These are phyloP conservation scores for Subanguina moxae DNA, from an alignment of 1,140 invertebrate species.

Conservation along the genomic window DNA sequence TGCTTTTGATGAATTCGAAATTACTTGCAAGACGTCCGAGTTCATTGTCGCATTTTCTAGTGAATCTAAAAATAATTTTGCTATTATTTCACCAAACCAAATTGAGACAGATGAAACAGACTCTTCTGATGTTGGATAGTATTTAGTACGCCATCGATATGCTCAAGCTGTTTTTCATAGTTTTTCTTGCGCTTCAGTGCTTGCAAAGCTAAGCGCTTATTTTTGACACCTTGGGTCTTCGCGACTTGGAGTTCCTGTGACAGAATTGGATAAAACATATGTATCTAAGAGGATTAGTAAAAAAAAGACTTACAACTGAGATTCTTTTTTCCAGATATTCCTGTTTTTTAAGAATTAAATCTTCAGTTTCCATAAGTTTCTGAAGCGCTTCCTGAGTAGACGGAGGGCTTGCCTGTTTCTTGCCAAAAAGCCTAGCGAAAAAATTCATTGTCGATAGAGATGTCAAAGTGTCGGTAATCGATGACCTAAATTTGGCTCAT, in stretches of 20 bases:
- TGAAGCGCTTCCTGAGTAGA: constrained; percentile 94
- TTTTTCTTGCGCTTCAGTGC: constrained; percentile 96
- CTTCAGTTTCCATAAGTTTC: constrained; percentile 89
- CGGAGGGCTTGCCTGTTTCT: constrained; percentile 77
- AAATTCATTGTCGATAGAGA: no score
- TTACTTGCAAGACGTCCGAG: constrained; percentile 90
- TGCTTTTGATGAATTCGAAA: constrained; percentile 87
- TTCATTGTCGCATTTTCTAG: constrained; percentile 95
- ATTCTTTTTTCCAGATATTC: constrained; percentile 95
- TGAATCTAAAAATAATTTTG: no score
- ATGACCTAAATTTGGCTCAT: no score
- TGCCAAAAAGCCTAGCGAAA: constrained; percentile 59
- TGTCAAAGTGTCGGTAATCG: no score
- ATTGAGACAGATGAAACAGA: no score
- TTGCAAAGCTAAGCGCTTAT: constrained; percentile 94
- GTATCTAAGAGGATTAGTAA: background rate
- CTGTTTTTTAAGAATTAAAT: constrained; percentile 96
- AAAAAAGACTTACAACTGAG: constrained; percentile 63
- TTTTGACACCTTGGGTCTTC: constrained; percentile 88
- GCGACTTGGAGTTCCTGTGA: constrained; percentile 73
- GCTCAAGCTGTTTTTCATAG: constrained; percentile 88
- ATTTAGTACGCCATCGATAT: constrained; percentile 96
- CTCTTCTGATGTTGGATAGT: constrained; percentile 96
- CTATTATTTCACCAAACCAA: no score
- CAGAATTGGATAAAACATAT: background rate